Conservation (phyloP, 2,113 vertebrate genomes). For the Eulacestoma nigropectus region DNA sequence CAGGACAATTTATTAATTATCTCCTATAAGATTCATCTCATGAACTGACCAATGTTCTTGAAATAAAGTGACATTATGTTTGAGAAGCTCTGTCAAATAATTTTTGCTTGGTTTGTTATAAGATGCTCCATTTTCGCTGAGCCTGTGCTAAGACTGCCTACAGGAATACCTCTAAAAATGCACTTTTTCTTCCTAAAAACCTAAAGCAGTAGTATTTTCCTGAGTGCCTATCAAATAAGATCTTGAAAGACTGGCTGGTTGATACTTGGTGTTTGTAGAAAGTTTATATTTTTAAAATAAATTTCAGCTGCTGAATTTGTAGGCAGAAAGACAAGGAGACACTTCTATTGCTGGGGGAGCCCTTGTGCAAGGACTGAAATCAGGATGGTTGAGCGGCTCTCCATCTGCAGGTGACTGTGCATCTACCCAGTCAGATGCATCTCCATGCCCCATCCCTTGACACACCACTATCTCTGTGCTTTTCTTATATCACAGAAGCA, state of each 20-base stretch:
- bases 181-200: neutral
- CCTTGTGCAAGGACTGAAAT: neutral
- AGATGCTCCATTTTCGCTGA: neutral
- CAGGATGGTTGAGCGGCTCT: neutral
- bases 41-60: neutral
- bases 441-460: neutral
- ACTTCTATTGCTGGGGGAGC: neutral
- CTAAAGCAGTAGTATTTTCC: neutral
- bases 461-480: neutral
- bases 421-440: neutral
- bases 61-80: neutral
- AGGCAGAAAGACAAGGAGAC: neutral
- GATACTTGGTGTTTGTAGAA: rapidly evolving
- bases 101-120: neutral
- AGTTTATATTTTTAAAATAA: neutral
- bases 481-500: neutral
- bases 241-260: neutral
- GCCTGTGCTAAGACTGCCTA: neutral
- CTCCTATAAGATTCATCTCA: neutral
- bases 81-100: neutral
- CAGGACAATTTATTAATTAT: neutral
- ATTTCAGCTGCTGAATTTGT: neutral
- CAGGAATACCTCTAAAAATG: neutral
- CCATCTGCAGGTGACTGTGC: neutral
- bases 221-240: neutral